These are phyloP conservation scores for Ophion ellenae DNA, from an alignment of 2,888 invertebrate genomes.

Conservation along the genomic window DNA sequence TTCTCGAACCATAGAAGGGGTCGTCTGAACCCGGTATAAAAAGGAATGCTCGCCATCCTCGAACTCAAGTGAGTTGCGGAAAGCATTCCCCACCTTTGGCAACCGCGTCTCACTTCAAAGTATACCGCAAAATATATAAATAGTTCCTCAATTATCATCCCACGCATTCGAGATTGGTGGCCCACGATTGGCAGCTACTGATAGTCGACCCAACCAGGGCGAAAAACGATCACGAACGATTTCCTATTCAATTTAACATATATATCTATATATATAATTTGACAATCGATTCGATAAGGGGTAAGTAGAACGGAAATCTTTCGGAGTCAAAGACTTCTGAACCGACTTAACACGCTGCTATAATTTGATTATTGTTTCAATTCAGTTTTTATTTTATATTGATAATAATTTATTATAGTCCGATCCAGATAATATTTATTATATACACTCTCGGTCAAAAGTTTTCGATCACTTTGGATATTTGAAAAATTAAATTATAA, in stretches of 20 bases:
- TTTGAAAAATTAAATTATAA: too few relatives aligned
- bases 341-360: too few relatives aligned
- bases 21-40: constrained; percentile 76
- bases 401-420: too few relatives aligned
- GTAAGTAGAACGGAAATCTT: too few relatives aligned
- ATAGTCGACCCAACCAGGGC: background rate
- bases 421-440: too few relatives aligned
- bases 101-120: constrained; percentile 82
- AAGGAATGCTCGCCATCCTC: constrained; percentile 70
- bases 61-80: constrained; percentile 82
- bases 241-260: constrained; percentile 1
- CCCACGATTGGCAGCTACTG: background rate
- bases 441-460: too few relatives aligned
- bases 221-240: background rate
- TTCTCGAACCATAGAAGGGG: constrained; percentile 55
- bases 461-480: too few relatives aligned
- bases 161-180: constrained; percentile 45
- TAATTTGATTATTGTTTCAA: too few relatives aligned
- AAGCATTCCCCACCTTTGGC: constrained; percentile 76
- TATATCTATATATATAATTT: background rate
- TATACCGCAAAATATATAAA: constrained; percentile 48
- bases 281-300: too few relatives aligned
- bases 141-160: background rate
- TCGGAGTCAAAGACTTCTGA: too few relatives aligned
- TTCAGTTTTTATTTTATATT: too few relatives aligned